Base-by-base conservation (phyloP, 2,113 vertebrate species). In the Lamprotornis superbus region DNA sequence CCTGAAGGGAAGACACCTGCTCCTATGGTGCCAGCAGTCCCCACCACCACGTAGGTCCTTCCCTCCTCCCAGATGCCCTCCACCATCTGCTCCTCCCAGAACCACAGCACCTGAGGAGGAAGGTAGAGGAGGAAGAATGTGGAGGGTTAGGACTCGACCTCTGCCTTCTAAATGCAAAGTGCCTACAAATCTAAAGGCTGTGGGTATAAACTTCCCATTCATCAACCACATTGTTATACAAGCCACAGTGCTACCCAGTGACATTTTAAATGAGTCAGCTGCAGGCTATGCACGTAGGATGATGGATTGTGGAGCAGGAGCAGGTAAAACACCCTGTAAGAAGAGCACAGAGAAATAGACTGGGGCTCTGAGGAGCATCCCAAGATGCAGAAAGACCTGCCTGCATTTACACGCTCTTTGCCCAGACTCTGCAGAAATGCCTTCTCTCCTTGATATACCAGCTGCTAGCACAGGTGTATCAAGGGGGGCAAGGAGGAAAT, bases 351-450 rank as follows among this genome's bases (percentile, higher is more conserved):
- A 59, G 39, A 85, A 92, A 81, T 10, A 92, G 42, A 50, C 11
- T 1, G 1, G 30, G 31, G 56, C 27, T 78, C 69, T 23, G 17
- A 91, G 31, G 40, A 94, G 15, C 2, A 3, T 68, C 52, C 27
- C 46, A 77, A 89, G 56, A 49, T 5, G 5, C 14, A 15, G 28
- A 49, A 79, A 79, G 74, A 39, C 50, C 6, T 73, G 49, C 6
- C 0, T 0, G 44, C 23, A 25, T 55, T 84, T 76, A 28, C 0
- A 0, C 56, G 44, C 12, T 17, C 9, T 79, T 46, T 1, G 0
- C 19, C 17, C 70, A 63, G 22, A 7, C 44, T 39, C 12, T 28
- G 28, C 15, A 35, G 39, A 0, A 1, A 50, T 0, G 0, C 11
- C 24, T 42, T 39, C 42, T 78, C 31, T 64, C 40, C n/a, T 85